Evolutionary conservation across 2,888 invertebrate genomes (phyloP).

Genomic region (Adelphocoris suturalis): DNA sequence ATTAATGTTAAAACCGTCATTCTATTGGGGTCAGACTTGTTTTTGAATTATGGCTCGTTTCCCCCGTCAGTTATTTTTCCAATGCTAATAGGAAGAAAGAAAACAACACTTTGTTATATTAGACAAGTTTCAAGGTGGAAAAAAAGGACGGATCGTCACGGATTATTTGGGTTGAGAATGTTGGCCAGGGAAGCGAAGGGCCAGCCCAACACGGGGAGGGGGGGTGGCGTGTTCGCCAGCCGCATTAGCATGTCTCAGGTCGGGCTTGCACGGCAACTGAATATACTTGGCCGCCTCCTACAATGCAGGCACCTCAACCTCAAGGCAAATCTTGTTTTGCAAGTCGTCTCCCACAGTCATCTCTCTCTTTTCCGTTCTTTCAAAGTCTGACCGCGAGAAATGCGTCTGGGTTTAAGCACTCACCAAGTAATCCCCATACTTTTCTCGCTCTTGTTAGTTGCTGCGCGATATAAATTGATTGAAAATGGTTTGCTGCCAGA

Average conservation of each 20-base stretch:
- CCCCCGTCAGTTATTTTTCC: no score
- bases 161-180: conserved; percentile 58
- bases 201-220: background rate
- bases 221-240: conserved; percentile 44
- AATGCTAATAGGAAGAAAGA: no score
- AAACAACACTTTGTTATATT: no score
- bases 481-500: no score
- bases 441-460: no score
- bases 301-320: conserved; percentile 56
- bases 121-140: background rate
- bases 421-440: no score
- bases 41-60: no score
- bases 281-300: conserved; percentile 14
- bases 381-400: background rate
- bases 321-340: conserved; percentile 56
- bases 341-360: conserved; percentile 48
- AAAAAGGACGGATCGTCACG: background rate
- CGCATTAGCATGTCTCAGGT: conserved; percentile 58
- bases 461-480: no score
- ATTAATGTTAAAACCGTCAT: no score
- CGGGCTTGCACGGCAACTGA: conserved; percentile 59
- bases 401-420: background rate
- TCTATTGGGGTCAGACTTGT: no score
- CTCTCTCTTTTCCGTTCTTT: background rate
- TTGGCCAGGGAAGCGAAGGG: conserved; percentile 34